A percentile compares a stretch with the other conserved stretches of the same genome.
Evolutionary conservation across 2,888 invertebrate genomes (phyloP).

Genomic region (Polydrusus pterygomalis): DNA sequence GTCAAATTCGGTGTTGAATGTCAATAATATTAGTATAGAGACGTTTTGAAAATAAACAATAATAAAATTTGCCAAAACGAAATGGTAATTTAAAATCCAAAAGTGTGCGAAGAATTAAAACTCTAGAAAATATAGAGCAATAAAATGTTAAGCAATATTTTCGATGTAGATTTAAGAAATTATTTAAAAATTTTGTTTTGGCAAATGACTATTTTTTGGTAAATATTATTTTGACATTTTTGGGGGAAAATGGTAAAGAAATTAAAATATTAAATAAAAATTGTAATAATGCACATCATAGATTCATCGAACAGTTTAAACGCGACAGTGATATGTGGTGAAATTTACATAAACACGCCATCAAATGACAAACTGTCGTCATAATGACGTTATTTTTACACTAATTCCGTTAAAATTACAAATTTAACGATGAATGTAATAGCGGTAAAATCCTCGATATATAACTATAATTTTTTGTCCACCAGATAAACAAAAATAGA

Average conservation of each 20-base stretch:
- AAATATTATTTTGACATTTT: background rate
- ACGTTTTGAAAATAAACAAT: slow-evolving; percentile 11
- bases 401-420: too few relatives aligned
- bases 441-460: too few relatives aligned
- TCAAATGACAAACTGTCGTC: background rate
- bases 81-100: slow-evolving; percentile 2
- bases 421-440: too few relatives aligned
- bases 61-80: slow-evolving; percentile 34
- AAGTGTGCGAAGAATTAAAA: background rate
- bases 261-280: too few relatives aligned
- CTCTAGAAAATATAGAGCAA: slow-evolving; percentile 24
- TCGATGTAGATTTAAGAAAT: slow-evolving; percentile 14
- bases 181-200: slow-evolving; percentile 26
- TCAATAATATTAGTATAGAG: slow-evolving; percentile 46
- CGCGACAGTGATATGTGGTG: too few relatives aligned
- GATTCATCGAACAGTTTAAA: too few relatives aligned
- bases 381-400: too few relatives aligned
- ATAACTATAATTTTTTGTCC: too few relatives aligned
- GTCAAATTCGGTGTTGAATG: slow-evolving; percentile 50
- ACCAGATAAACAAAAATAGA: too few relatives aligned
- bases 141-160: slow-evolving; percentile 45
- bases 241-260: too few relatives aligned
- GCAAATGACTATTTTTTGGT: slow-evolving; percentile 17
- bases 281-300: too few relatives aligned
- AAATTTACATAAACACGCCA: too few relatives aligned